These are phyloP conservation scores for Ciconia maguari DNA, from an alignment of 2,113 vertebrate genomes.

Conservation along the genomic window DNA sequence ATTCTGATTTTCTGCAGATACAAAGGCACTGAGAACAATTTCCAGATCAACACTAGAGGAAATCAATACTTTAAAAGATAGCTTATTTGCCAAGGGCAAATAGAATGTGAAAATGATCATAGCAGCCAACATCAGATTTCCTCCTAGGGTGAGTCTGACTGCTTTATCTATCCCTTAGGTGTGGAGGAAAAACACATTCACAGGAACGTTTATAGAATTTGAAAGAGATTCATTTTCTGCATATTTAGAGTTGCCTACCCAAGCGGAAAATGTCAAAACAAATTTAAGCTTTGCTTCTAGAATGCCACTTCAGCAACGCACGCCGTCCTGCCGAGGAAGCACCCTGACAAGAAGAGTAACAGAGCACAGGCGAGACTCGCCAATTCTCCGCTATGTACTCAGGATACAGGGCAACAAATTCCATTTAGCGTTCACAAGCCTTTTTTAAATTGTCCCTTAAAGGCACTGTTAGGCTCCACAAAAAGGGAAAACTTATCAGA, in stretches of 20 bases:
- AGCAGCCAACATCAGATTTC: not conserved
- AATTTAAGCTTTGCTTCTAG: constrained; percentile 9
- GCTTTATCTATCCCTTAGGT: not conserved
- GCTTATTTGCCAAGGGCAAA: not conserved
- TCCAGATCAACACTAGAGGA: not conserved
- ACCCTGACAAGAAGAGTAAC: not conserved
- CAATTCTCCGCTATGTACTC: not conserved
- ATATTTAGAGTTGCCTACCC: not conserved
- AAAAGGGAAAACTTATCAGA: not conserved
- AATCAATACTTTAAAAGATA: not conserved
- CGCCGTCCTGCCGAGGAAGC: not conserved
- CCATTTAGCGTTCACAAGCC: not conserved
- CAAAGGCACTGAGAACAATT: not conserved
- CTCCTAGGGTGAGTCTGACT: not conserved
- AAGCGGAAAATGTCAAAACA: constrained; percentile 17
- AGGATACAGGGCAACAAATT: not conserved
- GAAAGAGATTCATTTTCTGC: constrained; percentile 45
- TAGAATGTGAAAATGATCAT: not conserved
- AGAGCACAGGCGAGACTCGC: not conserved
- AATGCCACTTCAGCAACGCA: not conserved
- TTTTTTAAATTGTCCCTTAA: not conserved
- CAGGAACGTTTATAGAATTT: not conserved
- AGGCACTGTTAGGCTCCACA: not conserved
- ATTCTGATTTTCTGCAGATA: not conserved
- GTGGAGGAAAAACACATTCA: not conserved